These are phyloP conservation scores for Torymus tubicola DNA, from an alignment of 2,888 invertebrate species.

Conservation along the genomic window DNA sequence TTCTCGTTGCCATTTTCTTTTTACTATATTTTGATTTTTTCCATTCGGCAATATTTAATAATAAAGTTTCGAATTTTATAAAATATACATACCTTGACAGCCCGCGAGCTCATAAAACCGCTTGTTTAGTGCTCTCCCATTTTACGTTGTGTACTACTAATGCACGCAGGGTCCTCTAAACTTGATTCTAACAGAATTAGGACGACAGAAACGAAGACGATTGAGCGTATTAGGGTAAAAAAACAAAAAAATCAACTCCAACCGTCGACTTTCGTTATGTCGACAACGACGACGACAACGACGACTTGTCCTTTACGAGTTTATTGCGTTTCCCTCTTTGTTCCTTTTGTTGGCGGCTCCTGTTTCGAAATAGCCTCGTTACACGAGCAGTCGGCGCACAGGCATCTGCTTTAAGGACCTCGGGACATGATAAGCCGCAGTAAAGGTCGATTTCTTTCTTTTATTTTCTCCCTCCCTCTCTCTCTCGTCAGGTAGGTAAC, in stretches of 20 bases:
- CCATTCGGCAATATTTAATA: too few species aligned
- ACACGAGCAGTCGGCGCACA: background rate
- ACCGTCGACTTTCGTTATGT: background rate
- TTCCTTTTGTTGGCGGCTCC: slow-evolving; percentile 24
- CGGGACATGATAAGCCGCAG: slow-evolving; percentile 32
- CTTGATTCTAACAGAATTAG: slow-evolving; percentile 75
- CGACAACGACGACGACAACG: background rate
- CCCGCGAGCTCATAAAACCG: too few species aligned
- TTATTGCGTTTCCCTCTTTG: slow-evolving; percentile 13
- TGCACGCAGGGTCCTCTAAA: slow-evolving; percentile 68
- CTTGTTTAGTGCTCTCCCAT: too few species aligned
- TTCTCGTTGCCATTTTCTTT: too few species aligned
- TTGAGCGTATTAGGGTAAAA: background rate
- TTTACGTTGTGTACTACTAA: slow-evolving; percentile 58
- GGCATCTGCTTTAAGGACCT: slow-evolving; percentile 23
- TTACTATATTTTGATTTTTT: too few species aligned
- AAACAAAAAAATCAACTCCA: background rate
- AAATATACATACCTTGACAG: too few species aligned
- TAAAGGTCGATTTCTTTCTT: background rate
- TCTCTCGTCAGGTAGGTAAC: too few species aligned
- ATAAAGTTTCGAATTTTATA: too few species aligned
- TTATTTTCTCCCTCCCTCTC: background rate
- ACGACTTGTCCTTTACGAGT: background rate
- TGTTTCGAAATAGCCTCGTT: slow-evolving; percentile 9
- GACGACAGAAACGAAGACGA: slow-evolving; percentile 31